Base-by-base conservation (phyloP, 2,113 vertebrate species). In the Lipophrys pholis region DNA sequence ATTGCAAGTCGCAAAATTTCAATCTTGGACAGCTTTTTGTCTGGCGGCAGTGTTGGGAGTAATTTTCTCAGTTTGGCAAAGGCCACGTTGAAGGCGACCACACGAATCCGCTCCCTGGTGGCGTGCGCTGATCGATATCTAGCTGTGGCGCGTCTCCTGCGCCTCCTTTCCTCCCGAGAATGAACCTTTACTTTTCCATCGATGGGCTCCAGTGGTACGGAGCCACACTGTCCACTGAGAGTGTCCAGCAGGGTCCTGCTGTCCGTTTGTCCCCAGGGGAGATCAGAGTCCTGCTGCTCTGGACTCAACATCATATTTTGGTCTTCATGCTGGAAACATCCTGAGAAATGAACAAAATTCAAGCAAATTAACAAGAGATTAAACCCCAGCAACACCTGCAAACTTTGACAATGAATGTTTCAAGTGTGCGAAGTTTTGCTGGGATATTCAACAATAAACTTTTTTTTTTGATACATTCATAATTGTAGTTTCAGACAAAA, bases 281-380 rank as follows among this genome's bases (percentile, higher is more conserved):
- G 92, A 61, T 95, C 94, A 8, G 95, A 90, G 81, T 95, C 95
- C 1, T 92, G 88, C 73, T 94, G 94, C 73, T 96, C 95, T 30
- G 95, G 93, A 85, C 94, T 95, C 49, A 96, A 94, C 95, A 96
- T 97, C 95, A 96, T 96, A 11, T 8, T 69, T 1, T 17, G 11
- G 43, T 9, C 35, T 36, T 53, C 38, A 60, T 35, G 7, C 16
- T n/a, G 35, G 4, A 14, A 40, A 45, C 46, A 35, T 45, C 52
- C 51, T 80, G 9, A n/a, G 38, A 17, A 21, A 40, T 48, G 3
- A 0, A 8, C 1, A 43, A 3, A 67, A 21, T 9, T 15, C 21
- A 30, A 30, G 21, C 21, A 30, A 30, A 30, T 30, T 30, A 30
- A 30, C 21, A 30, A 30, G 21, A 30, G 2, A 30, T 30, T 30